Evolutionary conservation across 2,113 vertebrate genomes (phyloP), one percentile per base, ranked within the genome.

Genomic region (Grantiella picta): DNA sequence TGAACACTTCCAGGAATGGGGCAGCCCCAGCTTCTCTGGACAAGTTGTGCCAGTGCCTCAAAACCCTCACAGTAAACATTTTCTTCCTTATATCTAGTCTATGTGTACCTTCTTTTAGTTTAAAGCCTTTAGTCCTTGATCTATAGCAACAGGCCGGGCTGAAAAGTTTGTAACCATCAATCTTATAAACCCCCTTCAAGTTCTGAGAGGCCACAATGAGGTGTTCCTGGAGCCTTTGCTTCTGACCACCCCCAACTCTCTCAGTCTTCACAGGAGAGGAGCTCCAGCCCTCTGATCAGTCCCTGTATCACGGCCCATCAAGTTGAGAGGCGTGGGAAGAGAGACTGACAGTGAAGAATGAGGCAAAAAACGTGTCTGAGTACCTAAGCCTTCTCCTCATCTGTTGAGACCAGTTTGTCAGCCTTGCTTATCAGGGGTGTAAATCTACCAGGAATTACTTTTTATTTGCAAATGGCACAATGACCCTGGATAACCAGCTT

Each of bases 71-170:
- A 38, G 10, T 24, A 64, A 84, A 75, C 15, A 64, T n/a, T 49
- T 84, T 65, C 20, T 54, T 70, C 31, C 35, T 70, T 59, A 4
- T 21, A 75, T 38, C 31, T 79, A 73, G 24, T 27, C 29, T 44
- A 77, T 42, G 19, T 36, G 28, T 80, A 17, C 5, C 7, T 47
- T 56, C 22, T 29, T 86, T 49, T 65, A 71, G 23, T 73, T 68
- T 42, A 52, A 68, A 83, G n/a, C n/a, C 36, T 45, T 45, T 12
- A 69, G 24, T 5, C 38, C 17, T n/a, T 70, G 49, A 53, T 27
- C 70, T 83, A 0, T 23, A 4, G 3, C n/a, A 63, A 36, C 5
- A 49, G 35, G 49, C 35, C 0, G 0, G 8, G 25, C 31, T 47
- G n/a, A 68, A 54, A 54, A 49, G 70, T 77, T 49, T 28, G 18